Evolutionary conservation across 2,888 invertebrate genomes (phyloP), one percentile per base, ranked within the genome.

Genomic region (Synanthedon myopaeformis): DNA sequence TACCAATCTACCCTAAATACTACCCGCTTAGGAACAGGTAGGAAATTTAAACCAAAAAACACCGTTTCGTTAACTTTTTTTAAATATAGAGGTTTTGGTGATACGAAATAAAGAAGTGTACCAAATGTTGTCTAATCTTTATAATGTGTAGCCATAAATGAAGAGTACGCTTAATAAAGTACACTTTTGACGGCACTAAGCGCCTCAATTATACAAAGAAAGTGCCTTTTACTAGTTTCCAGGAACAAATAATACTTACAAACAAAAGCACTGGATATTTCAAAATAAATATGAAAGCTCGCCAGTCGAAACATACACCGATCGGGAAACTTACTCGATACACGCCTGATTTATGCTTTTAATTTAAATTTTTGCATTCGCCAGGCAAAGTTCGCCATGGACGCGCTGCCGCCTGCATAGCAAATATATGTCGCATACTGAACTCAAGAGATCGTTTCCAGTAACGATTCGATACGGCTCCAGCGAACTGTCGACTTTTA

Each of bases 341-440:
- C 79, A 78, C 77, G 80, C 65, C 84, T 88, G 88, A 88, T 88
- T 88, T 88, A 88, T 88, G 88, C 78, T 88, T 88, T 88, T 88
- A 88, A 88, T 88, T 88, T 88, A 88, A 88, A 88, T 88, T 88
- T 88, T 87, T 87, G 86, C 88, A 88, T 87, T 86, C 86, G 79
- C 80, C 74, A 63, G 79, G 79, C 84, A 76, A 81, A 85, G 77
- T 86, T 84, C 62, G 79, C 80, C 75, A 67, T 76, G 82, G 82
- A 78, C 81, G 82, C 81, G 82, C 83, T 72, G 84, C 83, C 73
- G 84, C 77, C 82, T 85, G 86, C 87, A 84, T 85, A 70, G 81
- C 85, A 84, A 85, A 84, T 84, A 81, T 80, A 81, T 80, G 82
- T 81, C 77, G 76, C 76, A 70, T 35, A 35, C 65, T 70, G 74